Base-by-base conservation (phyloP, 1,140 invertebrate genomes). In the Fopius arisanus region DNA sequence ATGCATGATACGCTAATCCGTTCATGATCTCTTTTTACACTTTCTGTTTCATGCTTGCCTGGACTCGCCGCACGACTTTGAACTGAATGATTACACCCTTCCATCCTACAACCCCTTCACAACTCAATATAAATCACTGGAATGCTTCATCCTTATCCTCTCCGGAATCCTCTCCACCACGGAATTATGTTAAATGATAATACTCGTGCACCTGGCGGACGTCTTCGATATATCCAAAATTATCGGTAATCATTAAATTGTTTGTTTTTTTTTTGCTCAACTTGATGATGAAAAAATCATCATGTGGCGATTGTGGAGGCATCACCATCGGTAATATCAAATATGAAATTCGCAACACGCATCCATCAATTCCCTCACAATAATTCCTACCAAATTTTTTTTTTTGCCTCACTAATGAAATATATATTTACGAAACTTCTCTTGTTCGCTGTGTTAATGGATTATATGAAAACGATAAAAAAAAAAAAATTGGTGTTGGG, bases 41-140 rank as follows among this genome's bases (percentile, higher is more conserved):
- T 88, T 87, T 87, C 86, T 87, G 86, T 88, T 88, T 87, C 87
- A 88, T 88, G 86, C 85, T 87, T 88, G 83, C 84, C 83, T 78
- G 85, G 85, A 86, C 79, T 82, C 81, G 82, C 75, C 84, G 84
- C 85, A 88, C 86, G 85, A 83, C 81, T 83, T 84, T 83, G 80
- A 80, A 87, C 78, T 77, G 79, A 84, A 84, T 79, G 74, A 83
- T 83, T 75, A 67, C 72, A 29, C 51, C 54, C 66, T 29, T 48
- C 9, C 9, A n/a, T 9, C 6, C 6, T 9, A 48, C 6, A 59
- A 59, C 2, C 9, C 19, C 19, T 26, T 21, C 43, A 51, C 43
- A 51, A 23, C 23, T 26, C 23, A 59, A 26, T 73, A 78, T 74
- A 65, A 43, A 28, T 68, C 68, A 37, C 69, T 69, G 67, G 66